phyloP scores from a whole-genome alignment of 1,140 invertebrate genomes.

The Eumaeus atala region DNA sequence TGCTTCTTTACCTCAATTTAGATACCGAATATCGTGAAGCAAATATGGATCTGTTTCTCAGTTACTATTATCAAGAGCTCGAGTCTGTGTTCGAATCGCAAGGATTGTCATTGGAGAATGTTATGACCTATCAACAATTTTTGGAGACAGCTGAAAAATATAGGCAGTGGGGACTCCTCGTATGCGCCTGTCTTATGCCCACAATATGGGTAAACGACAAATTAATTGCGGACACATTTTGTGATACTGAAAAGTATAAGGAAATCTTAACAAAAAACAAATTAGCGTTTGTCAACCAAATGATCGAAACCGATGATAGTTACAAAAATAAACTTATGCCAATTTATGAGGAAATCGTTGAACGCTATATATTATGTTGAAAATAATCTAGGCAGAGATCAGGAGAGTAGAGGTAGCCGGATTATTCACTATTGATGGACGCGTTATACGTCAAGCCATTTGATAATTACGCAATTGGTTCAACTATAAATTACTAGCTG shows the following conservation, averaged over 20 bases:
- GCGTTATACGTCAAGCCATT: not conserved
- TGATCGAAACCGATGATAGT: slow-evolving; percentile 39
- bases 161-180: slow-evolving; percentile 48
- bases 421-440: no score
- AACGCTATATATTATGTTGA: slow-evolving; percentile 35
- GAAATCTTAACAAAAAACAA: slow-evolving; percentile 49
- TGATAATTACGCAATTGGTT: no score
- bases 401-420: no score
- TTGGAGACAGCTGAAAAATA: slow-evolving; percentile 52
- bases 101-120: slow-evolving; percentile 44
- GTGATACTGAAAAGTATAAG: slow-evolving; percentile 41
- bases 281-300: slow-evolving; percentile 44
- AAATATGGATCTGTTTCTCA: slow-evolving; percentile 57
- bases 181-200: slow-evolving; percentile 47
- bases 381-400: no score
- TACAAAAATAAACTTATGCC: slow-evolving; percentile 47
- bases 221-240: slow-evolving; percentile 40
- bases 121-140: slow-evolving; percentile 56
- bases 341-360: slow-evolving; percentile 55
- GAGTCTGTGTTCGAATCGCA: slow-evolving; percentile 46
- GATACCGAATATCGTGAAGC: slow-evolving; percentile 49
- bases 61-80: slow-evolving; percentile 70
- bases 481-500: no score
- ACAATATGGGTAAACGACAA: slow-evolving; percentile 55
- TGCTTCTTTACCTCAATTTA: slow-evolving; percentile 53